phyloP scores from a whole-genome alignment of 2,888 invertebrate species.

The Drosophila cognata region DNA sequence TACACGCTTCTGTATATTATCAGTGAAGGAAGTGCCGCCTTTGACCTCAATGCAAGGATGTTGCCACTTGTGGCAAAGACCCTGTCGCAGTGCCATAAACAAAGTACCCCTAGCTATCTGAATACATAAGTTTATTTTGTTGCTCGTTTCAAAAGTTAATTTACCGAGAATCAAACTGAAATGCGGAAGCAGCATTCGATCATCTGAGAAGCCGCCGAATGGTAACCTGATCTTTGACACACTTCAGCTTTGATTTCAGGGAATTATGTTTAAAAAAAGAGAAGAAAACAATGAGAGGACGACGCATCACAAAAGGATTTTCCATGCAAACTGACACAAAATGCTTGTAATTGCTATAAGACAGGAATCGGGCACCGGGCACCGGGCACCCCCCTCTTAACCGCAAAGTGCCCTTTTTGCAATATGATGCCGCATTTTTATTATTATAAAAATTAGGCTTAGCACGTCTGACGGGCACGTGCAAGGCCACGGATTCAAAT shows the following conservation, averaged over 20 bases:
- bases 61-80: conserved; percentile 53
- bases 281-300: conserved; percentile 34
- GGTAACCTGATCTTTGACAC: conserved; percentile 77
- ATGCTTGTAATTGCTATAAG: conserved; percentile 74
- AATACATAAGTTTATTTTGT: conserved; percentile 32
- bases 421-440: conserved; percentile 67
- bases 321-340: conserved; percentile 78
- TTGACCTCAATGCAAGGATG: conserved; percentile 55
- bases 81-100: conserved; percentile 33
- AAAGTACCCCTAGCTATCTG: conserved; percentile 54
- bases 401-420: conserved; percentile 60
- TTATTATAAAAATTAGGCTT: conserved; percentile 81
- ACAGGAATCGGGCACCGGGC: conserved; percentile 4
- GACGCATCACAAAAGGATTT: conserved; percentile 64
- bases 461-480: conserved; percentile 70
- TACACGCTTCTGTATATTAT: background rate
- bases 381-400: conserved; percentile 32
- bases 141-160: conserved; percentile 70
- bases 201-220: conserved; percentile 55
- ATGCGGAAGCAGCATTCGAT: conserved; percentile 45
- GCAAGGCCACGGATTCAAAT: conserved; percentile 55
- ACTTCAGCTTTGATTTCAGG: conserved; percentile 77
- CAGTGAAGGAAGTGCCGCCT: conserved; percentile 33
- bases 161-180: conserved; percentile 78
- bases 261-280: conserved; percentile 61